Evolutionary conservation across 92 coral and sea anemone species (phyloP), one percentile per base, ranked within the genome.

Genomic region (Phenganax marumi): DNA sequence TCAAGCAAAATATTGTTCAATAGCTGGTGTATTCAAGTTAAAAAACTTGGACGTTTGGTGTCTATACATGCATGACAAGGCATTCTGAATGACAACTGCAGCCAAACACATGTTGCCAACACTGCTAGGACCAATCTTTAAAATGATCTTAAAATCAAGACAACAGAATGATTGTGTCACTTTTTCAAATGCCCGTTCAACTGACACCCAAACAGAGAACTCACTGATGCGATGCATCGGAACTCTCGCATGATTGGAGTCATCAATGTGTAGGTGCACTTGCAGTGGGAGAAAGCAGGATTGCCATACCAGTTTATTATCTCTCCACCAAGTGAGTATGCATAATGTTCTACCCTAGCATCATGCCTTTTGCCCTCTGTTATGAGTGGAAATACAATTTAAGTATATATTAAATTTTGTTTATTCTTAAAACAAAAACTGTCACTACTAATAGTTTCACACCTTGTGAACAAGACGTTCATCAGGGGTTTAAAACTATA

Each of bases 131-230:
- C 50, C 75, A 70, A 70, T 12, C 53, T 70, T 70, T 43, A 70
- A 16, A 13, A 25, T 70, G 50, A 50, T 70, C 13, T 70, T 70
- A 3, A 70, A 43, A 21, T 70, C 75, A 26, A 70, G 51, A 16
- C 75, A 70, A 16, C n/a, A 25, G 54, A 70, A 70, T 17, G 75
- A 70, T 49, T 52, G 8, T 49, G 21, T 19, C 6, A 70, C 52
- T 19, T 70, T 52, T 21, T 52, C 75, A 70, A 70, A 70, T 33
- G 75, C 75, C 75, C 75, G 43, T 70, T 70, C 75, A 3, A 70
- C 60, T 54, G 60, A 54, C 60, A 54, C 60, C 60, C 60, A n/a
- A 54, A 54, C 60, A 54, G 60, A 10, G 60, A n/a, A n/a, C 60
- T 54, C 60, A 54, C n/a, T 54, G 60, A 54, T 54, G n/a, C n/a